Evolutionary conservation across 2,888 invertebrate species (phyloP).

Genomic region (Homarus gammarus): DNA sequence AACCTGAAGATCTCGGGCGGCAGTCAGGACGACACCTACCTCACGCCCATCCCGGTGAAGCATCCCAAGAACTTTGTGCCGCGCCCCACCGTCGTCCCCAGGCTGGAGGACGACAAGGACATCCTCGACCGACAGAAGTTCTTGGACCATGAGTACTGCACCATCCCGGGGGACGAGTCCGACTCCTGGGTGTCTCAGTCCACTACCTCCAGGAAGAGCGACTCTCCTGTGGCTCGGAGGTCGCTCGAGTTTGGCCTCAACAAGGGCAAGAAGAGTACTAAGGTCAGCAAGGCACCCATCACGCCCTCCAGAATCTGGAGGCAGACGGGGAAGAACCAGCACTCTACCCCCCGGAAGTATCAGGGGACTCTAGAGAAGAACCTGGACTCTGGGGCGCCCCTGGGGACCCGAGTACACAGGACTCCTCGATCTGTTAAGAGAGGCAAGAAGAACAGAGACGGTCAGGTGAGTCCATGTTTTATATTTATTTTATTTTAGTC

Average conservation of each 20-base stretch:
- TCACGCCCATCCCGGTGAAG: conserved; percentile 50
- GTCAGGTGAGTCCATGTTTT: conserved; percentile 16
- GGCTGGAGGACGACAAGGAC: conserved; percentile 25
- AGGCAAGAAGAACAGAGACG: conserved; percentile 43
- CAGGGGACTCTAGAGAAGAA: conserved; percentile 67
- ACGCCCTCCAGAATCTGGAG: conserved; percentile 71
- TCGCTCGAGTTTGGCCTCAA: conserved; percentile 50
- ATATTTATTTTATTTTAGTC: neutral
- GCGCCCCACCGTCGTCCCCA: conserved; percentile 6
- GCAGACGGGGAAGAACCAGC: conserved; percentile 59
- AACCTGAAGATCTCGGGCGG: neutral
- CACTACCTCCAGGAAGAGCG: conserved; percentile 55
- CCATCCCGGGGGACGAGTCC: conserved; percentile 73
- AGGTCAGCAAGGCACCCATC: neutral
- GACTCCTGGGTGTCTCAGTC: conserved; percentile 74
- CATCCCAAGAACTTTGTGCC: conserved; percentile 31
- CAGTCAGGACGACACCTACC: conserved; percentile 37
- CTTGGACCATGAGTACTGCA: conserved; percentile 75
- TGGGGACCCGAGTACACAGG: conserved; percentile 55
- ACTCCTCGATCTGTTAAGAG: conserved; percentile 72
- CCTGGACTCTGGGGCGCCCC: conserved; percentile 45
- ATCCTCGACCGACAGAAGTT: conserved; percentile 64
- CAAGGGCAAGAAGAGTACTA: neutral
- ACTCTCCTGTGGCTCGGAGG: conserved; percentile 66
- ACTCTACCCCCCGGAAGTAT: conserved; percentile 58